Percentiles rank a stretch among this genome's conserved stretches.
phyloP scores from a whole-genome alignment of 2,113 vertebrate species.

The Artemisiospiza belli region DNA sequence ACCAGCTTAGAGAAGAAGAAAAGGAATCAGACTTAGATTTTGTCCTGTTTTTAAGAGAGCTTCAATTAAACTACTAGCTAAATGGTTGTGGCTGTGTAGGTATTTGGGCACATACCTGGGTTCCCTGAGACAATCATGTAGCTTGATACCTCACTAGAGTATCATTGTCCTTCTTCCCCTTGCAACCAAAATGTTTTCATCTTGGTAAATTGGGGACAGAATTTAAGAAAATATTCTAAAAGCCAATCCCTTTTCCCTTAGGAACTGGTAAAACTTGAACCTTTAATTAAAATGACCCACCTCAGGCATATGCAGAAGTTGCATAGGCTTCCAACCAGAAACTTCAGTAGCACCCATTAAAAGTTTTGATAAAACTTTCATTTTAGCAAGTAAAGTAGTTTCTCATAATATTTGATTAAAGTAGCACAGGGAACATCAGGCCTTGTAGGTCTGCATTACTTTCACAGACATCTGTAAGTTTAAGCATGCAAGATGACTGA shows the following conservation, averaged over 20 bases:
- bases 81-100: neutral
- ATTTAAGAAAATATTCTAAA: neutral
- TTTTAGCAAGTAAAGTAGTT: neutral
- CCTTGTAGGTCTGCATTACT: neutral
- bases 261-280: neutral
- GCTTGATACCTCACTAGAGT: neutral
- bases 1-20: neutral
- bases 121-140: neutral
- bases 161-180: neutral
- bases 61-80: neutral
- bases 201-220: neutral
- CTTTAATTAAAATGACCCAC: neutral
- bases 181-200: neutral
- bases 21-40: neutral
- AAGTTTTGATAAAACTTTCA: neutral
- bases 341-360: neutral
- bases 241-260: neutral
- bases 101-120: neutral
- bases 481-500: neutral
- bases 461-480: neutral
- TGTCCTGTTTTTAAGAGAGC: neutral
- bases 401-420: neutral
- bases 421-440: neutral
- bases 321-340: neutral
- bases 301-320: neutral